Evolutionary conservation across 1,140 invertebrate species (phyloP).

Genomic region (Cardiocondyla obscurior): DNA sequence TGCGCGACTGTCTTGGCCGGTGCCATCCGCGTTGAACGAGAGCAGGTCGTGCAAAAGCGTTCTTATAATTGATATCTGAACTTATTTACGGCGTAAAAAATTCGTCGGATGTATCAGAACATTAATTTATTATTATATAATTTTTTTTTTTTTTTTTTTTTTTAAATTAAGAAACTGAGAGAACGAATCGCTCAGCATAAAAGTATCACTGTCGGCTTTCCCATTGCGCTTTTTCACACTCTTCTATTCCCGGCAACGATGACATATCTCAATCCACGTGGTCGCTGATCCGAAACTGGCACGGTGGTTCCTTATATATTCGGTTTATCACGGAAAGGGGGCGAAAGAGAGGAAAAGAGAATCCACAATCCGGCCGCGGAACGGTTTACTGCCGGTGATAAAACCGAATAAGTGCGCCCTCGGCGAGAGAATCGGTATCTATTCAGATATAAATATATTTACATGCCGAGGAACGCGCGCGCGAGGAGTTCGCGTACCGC

Average conservation of each 20-base stretch:
- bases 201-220: background rate
- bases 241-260: constrained; percentile 51
- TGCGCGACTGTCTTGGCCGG: too few species aligned
- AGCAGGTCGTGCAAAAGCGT: too few species aligned
- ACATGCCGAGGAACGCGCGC: background rate
- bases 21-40: too few species aligned
- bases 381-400: constrained; percentile 58
- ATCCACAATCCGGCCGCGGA: constrained; percentile 11
- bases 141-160: background rate
- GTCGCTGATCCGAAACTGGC: background rate
- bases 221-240: background rate
- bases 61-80: too few species aligned
- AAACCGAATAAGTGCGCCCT: constrained; percentile 55
- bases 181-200: background rate
- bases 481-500: background rate
- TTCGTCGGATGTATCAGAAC: too few species aligned
- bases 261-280: constrained; percentile 26
- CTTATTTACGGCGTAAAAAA: too few species aligned
- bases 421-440: constrained; percentile 32
- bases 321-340: background rate
- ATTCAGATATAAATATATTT: constrained; percentile 42
- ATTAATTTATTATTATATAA: background rate
- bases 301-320: constrained; percentile 54
- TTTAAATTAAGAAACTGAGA: background rate
- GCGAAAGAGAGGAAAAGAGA: background rate